Conservation (phyloP, 2,113 vertebrate species). For the Petroica traversi region DNA sequence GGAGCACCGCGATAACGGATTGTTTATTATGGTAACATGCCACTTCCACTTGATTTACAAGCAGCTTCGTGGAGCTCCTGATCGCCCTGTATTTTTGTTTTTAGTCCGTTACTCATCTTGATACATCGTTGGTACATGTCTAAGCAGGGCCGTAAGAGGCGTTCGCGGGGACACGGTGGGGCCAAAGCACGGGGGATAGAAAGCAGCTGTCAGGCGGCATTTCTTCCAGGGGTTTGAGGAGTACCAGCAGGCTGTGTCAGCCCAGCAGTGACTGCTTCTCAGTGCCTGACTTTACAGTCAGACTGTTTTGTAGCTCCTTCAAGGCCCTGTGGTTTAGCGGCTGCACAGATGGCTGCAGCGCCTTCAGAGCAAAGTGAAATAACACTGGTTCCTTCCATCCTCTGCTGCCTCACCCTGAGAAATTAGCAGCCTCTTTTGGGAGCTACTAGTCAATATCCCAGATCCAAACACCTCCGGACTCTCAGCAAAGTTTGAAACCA, state of each 20-base stretch:
- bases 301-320: neutral
- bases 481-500: conserved; percentile 22
- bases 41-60: conserved; percentile 33
- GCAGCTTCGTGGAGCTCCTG: conserved; percentile 33
- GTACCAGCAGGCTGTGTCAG: conserved; percentile 57
- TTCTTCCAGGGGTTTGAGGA: conserved; percentile 36
- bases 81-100: conserved; percentile 2
- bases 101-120: conserved; percentile 29
- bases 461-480: neutral
- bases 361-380: conserved; percentile 19
- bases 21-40: conserved; percentile 59
- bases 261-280: neutral
- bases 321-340: neutral
- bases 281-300: neutral
- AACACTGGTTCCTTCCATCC: conserved; percentile 21
- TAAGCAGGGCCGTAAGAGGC: neutral
- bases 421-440: conserved; percentile 45
- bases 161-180: neutral
- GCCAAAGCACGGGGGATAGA: conserved; percentile 38
- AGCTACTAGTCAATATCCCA: conserved; percentile 34
- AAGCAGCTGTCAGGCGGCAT: conserved; percentile 53
- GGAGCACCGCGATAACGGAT: neutral
- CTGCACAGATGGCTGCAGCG: conserved; percentile 16
- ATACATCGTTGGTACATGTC: neutral
- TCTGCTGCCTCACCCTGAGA: neutral